Conservation (phyloP, 2,113 vertebrate genomes). For the Pteruthius melanotis region DNA sequence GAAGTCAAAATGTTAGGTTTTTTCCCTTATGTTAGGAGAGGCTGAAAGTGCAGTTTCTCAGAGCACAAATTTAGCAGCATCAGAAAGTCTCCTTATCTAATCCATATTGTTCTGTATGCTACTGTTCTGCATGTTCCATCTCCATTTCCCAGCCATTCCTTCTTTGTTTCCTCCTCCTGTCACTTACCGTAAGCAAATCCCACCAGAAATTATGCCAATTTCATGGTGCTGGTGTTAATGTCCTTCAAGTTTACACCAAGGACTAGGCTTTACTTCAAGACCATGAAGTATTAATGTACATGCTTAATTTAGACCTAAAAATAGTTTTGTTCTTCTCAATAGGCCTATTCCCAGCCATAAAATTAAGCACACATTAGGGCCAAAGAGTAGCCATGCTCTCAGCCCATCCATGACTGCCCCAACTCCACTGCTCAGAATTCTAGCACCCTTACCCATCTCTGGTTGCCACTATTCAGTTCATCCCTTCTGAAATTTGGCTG, state of each 20-base stretch:
- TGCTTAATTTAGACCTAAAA: not conserved
- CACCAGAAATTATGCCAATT: not conserved
- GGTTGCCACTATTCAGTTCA: not conserved
- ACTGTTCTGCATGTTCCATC: not conserved
- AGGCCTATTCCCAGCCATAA: not conserved
- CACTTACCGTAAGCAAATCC: not conserved
- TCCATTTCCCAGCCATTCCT: not conserved
- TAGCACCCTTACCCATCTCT: not conserved
- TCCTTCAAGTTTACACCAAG: not conserved
- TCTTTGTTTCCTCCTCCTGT: not conserved
- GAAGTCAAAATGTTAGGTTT: not conserved
- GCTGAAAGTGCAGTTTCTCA: not conserved
- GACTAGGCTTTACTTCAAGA: not conserved
- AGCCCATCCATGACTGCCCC: not conserved
- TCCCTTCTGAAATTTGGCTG: not conserved
- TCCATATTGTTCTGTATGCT: rapidly evolving
- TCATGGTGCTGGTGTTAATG: not conserved
- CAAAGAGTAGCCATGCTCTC: not conserved
- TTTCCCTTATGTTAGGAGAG: not conserved
- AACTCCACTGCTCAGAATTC: not conserved
- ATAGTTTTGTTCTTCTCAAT: not conserved
- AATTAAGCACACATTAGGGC: not conserved
- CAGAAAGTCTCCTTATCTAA: not conserved
- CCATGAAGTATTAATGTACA: not conserved
- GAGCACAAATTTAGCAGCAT: not conserved